Evolutionary conservation across 1,140 invertebrate species (phyloP).

Genomic region (Colletes gigas): DNA sequence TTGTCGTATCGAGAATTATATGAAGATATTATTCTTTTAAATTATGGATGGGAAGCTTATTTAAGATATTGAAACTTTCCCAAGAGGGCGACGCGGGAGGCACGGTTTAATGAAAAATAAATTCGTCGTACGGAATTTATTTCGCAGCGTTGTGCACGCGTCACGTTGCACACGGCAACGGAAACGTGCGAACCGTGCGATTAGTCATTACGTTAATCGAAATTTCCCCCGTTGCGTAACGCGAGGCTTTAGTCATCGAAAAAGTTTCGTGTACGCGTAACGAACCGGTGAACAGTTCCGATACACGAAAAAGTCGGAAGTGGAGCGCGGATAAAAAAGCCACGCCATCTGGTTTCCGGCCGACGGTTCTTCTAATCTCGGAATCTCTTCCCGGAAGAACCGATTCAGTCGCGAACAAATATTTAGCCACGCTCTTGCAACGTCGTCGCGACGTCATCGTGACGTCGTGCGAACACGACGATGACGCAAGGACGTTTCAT

Average conservation of each 20-base stretch:
- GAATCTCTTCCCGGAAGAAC: constrained; percentile 55
- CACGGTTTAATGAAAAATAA: not conserved
- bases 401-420: constrained; percentile 57
- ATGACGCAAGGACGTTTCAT: constrained; percentile 60
- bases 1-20: constrained; percentile 37
- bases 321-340: constrained; percentile 14
- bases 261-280: constrained; percentile 23
- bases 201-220: not conserved
- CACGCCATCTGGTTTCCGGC: constrained; percentile 53
- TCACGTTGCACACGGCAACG: not conserved
- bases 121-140: not conserved
- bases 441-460: constrained; percentile 61
- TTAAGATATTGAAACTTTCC: not conserved
- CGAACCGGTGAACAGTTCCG: not conserved
- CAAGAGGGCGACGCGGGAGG: not conserved
- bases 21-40: constrained; percentile 7
- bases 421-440: constrained; percentile 54
- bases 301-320: constrained; percentile 19
- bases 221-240: not conserved
- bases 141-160: too few relatives aligned
- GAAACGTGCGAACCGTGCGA: not conserved
- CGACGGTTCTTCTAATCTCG: constrained; percentile 31
- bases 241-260: constrained; percentile 13
- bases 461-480: constrained; percentile 40
- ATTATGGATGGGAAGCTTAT: constrained; percentile 2